phyloP scores from a whole-genome alignment of 1,140 invertebrate species.

The Acromyrmex heyeri region DNA sequence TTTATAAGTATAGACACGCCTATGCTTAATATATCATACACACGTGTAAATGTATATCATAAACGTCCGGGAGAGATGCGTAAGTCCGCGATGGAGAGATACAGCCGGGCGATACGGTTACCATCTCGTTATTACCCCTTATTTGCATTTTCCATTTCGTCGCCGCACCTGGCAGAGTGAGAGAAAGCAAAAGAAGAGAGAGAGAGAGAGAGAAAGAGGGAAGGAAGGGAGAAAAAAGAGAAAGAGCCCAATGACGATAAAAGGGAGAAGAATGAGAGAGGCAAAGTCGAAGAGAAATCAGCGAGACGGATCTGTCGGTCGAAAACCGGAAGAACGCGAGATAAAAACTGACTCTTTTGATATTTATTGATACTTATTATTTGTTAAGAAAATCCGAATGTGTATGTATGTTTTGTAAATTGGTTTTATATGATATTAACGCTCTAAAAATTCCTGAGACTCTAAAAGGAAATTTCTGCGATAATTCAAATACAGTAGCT shows the following conservation, averaged over 20 bases:
- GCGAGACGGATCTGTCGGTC: slow-evolving; percentile 25
- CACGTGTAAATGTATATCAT: slow-evolving; percentile 62
- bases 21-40: slow-evolving; percentile 62
- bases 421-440: not conserved
- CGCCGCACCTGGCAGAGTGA: slow-evolving; percentile 67
- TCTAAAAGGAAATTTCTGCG: not conserved
- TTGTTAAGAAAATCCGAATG: slow-evolving; percentile 23
- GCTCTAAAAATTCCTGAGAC: not conserved
- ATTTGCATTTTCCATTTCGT: slow-evolving; percentile 77
- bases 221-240: not conserved
- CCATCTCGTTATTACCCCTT: slow-evolving; percentile 73
- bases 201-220: not conserved
- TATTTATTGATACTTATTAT: not conserved
- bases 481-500: too few species aligned
- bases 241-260: not conserved
- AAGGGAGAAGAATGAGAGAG: slow-evolving; percentile 15
- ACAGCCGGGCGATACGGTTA: slow-evolving; percentile 68
- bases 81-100: slow-evolving; percentile 65
- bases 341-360: slow-evolving; percentile 10
- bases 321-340: slow-evolving; percentile 41
- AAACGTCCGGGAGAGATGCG: slow-evolving; percentile 64
- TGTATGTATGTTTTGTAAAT: not conserved
- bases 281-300: slow-evolving; percentile 30
- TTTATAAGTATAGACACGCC: slow-evolving; percentile 42
- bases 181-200: slow-evolving; percentile 18